These are phyloP conservation scores for Danio choprae DNA, from an alignment of 2,797 vertebrate species.

Conservation along the genomic window DNA sequence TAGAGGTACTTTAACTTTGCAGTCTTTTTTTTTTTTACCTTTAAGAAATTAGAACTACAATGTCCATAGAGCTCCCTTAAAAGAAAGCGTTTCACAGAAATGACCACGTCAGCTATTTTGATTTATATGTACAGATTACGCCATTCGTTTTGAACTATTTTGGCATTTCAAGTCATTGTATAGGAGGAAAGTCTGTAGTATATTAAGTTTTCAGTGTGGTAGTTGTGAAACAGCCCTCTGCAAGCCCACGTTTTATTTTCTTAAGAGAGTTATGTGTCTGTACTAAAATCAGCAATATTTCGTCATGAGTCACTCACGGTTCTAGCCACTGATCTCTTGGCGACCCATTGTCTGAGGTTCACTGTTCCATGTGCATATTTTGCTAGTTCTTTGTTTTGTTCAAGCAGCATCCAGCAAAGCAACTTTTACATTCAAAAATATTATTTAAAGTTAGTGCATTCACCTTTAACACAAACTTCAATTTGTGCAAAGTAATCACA, in stretches of 20 bases:
- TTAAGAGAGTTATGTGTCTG: constrained; percentile 37
- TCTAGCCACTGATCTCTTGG: constrained; percentile 41
- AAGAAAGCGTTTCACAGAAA: constrained; percentile 61
- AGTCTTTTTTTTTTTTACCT: constrained; percentile 59
- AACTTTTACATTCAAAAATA: constrained; percentile 80
- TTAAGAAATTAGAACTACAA: constrained; percentile 56
- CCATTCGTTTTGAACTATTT: constrained; percentile 61
- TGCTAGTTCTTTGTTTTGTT: constrained; percentile 66
- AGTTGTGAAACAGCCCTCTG: constrained; percentile 52
- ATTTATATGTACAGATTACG: constrained; percentile 60
- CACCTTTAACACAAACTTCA: constrained; percentile 62
- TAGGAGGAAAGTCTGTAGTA: constrained; percentile 73
- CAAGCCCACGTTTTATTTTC: constrained; percentile 24
- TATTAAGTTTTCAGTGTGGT: constrained; percentile 60
- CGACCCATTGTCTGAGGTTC: constrained; percentile 55
- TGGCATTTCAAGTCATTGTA: constrained; percentile 78
- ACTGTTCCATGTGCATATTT: constrained; percentile 58
- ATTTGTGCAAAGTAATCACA: constrained; percentile 71
- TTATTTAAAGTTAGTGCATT: constrained; percentile 74
- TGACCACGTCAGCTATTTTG: constrained; percentile 53
- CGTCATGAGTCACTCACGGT: constrained; percentile 22
- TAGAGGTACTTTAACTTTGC: constrained; percentile 61
- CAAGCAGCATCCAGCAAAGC: constrained; percentile 75
- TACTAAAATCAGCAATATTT: constrained; percentile 46
- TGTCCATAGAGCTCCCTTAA: constrained; percentile 63